Base-by-base conservation (phyloP, 2,888 invertebrate species). In the Macrophya alboannulata region DNA sequence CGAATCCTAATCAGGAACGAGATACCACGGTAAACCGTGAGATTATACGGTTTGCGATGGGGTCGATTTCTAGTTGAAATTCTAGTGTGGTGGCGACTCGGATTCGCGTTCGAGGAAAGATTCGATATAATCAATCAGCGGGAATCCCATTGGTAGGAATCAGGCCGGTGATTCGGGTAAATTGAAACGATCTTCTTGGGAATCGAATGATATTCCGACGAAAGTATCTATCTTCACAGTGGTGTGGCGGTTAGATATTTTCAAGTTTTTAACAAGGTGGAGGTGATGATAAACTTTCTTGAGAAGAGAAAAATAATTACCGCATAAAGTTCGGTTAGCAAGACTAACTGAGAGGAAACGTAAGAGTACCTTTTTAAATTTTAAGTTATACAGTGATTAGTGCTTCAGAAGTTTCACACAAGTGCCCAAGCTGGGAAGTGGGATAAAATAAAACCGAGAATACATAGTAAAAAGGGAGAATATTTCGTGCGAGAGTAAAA, bases 81-180 rank as follows among this genome's bases (percentile, higher is more conserved):
- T 77, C 77, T 51, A 77, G 51, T 77, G 77, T 37, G 51, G 77
- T 77, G 37, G 55, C 77, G 77, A 77, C 31, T 55, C 55, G 51
- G 43, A 77, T 77, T 48, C 55, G 31, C 51, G 48, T 77, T 77
- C 31, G 31, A n/a, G 45, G 48, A 83, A 68, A 48, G 48, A 83
- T 83, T 83, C 68, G 17, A 83, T 83, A 83, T 48, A 68, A 68
- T 65, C 83, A 83, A 83, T 83, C 83, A 51, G 48, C 45, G 68
- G 68, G 48, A 68, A 83, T 68, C 68, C 31, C 68, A 68, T 48
- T 48, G 68, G 83, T 45, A 81, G 31, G 48, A 62, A 65, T 59
- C 62, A 40, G 48, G 9, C 25, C 51, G 68, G 83, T 65, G 83
- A 65, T 83, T 83, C 68, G 83, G 37, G 68, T 62, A 25, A 83